Conservation (phyloP, 2,113 vertebrate genomes). For the Pterocles orientalis region DNA sequence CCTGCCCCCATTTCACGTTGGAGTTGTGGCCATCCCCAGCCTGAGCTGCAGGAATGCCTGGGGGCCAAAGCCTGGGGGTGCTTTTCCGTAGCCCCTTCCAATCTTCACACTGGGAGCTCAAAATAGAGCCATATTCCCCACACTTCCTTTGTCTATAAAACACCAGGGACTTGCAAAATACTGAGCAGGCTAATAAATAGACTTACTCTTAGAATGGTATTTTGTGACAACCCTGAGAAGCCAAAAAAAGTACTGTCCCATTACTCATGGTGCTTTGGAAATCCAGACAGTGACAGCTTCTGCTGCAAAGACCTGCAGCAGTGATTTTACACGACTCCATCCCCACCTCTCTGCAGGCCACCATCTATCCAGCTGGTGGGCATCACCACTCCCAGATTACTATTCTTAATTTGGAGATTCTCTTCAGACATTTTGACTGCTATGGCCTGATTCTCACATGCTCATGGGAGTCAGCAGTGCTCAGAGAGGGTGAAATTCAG, state of each 20-base stretch:
- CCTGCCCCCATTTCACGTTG: not conserved
- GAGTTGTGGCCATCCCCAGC: not conserved
- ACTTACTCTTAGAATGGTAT: not conserved
- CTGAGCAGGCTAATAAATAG: not conserved
- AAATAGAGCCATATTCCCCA: rapidly evolving
- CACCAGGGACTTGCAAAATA: not conserved
- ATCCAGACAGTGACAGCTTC: not conserved
- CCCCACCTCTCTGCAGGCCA: not conserved
- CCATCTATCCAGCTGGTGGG: not conserved
- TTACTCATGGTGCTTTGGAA: not conserved
- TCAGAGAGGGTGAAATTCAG: slow-evolving; percentile 25
- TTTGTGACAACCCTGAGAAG: not conserved
- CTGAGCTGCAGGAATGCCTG: not conserved
- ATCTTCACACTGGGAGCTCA: rapidly evolving
- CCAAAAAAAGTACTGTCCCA: rapidly evolving
- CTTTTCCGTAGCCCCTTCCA: not conserved
- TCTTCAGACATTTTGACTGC: slow-evolving; percentile 36
- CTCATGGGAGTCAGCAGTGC: not conserved
- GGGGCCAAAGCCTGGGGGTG: rapidly evolving
- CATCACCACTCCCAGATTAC: not conserved
- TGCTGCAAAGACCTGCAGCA: not conserved
- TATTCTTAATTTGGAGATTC: not conserved
- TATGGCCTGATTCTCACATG: not conserved
- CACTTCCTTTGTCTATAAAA: not conserved
- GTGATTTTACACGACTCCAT: not conserved